phyloP scores from a whole-genome alignment of 2,113 vertebrate genomes.

The Pterocles orientalis region DNA sequence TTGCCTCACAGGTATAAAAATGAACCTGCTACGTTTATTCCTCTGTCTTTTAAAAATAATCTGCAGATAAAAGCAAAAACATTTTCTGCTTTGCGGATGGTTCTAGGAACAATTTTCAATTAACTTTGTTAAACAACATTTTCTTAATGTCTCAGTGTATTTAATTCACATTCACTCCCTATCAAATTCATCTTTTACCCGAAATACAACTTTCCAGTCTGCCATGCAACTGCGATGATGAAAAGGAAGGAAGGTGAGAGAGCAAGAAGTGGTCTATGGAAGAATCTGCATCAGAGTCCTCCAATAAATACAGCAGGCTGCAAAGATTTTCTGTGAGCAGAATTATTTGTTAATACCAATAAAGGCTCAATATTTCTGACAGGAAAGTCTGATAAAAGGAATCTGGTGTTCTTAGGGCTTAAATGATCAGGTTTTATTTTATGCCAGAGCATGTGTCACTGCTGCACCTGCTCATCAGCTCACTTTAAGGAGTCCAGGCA shows the following conservation, averaged over 20 bases:
- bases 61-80: not conserved
- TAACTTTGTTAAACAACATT: not conserved
- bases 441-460: not conserved
- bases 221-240: not conserved
- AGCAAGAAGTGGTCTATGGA: not conserved
- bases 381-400: not conserved
- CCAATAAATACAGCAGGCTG: not conserved
- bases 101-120: not conserved
- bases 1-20: not conserved
- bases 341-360: not conserved
- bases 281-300: not conserved
- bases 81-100: not conserved
- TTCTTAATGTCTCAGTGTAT: not conserved
- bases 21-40: not conserved
- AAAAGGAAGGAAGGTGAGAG: not conserved
- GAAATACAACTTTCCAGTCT: not conserved
- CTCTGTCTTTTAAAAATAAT: not conserved
- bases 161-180: not conserved
- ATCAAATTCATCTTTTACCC: not conserved
- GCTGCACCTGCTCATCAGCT: not conserved
- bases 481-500: not conserved
- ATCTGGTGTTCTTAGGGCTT: not conserved
- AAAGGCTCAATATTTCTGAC: not conserved
- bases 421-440: not conserved
- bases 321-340: not conserved